These are phyloP conservation scores for Drosophila merina DNA, from an alignment of 2,888 invertebrate genomes.

Conservation along the genomic window DNA sequence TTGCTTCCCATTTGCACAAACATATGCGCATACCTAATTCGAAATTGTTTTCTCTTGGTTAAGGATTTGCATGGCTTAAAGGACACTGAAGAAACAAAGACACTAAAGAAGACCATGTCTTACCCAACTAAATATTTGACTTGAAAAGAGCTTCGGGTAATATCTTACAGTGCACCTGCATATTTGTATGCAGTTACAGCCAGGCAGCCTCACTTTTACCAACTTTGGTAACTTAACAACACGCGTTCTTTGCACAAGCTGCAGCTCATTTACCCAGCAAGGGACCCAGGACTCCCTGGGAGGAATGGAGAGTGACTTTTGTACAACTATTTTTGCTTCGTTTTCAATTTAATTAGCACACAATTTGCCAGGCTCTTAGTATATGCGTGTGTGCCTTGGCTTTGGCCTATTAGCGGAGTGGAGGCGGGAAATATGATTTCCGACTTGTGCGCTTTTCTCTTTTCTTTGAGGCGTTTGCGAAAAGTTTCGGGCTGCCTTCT, in stretches of 20 bases:
- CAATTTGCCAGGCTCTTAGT: conserved; percentile 47
- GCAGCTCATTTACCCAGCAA: conserved; percentile 74
- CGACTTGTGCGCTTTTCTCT: conserved; percentile 44
- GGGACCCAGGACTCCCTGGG: conserved; percentile 27
- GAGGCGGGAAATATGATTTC: conserved; percentile 53
- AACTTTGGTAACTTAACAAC: conserved; percentile 31
- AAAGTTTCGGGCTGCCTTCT: conserved; percentile 42
- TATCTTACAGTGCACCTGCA: conserved; percentile 4
- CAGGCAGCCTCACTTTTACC: conserved; percentile 5
- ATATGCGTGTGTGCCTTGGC: conserved; percentile 18
- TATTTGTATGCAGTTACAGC: conserved; percentile 7
- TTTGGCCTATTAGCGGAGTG: conserved; percentile 28
- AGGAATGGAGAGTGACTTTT: conserved; percentile 52
- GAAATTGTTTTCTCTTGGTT: conserved; percentile 65
- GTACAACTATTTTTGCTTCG: conserved; percentile 65
- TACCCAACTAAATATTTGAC: neutral
- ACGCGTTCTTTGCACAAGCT: conserved; percentile 68
- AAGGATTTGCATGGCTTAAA: conserved; percentile 57
- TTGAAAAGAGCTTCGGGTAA: neutral
- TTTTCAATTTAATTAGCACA: conserved; percentile 74
- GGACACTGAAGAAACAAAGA: conserved; percentile 14
- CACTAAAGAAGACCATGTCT: neutral
- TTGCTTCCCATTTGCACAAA: conserved; percentile 59
- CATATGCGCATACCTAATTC: conserved; percentile 75
- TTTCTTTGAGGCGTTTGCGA: conserved; percentile 40